These are phyloP conservation scores for Acinonyx jubatus DNA, from an alignment of 2,113 vertebrate genomes.

Conservation along the genomic window DNA sequence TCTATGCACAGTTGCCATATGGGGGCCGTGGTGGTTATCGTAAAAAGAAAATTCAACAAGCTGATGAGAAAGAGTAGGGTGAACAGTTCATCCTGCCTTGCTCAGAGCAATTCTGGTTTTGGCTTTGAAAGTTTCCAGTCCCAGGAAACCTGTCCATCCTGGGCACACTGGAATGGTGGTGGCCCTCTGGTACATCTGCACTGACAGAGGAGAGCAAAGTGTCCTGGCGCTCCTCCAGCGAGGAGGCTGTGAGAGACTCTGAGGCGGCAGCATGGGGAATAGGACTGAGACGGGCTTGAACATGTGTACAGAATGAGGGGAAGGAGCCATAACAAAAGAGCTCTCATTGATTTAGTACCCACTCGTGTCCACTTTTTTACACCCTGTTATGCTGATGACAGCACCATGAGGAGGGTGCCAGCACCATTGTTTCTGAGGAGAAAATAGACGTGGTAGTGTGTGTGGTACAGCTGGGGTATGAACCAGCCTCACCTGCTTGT, in stretches of 20 bases:
- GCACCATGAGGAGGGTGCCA: neutral
- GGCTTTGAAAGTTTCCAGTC: neutral
- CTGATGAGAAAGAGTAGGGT: neutral
- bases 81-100: neutral
- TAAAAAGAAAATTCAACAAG: neutral
- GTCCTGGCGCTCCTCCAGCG: neutral
- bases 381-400: neutral
- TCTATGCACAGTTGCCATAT: neutral
- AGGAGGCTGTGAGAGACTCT: neutral
- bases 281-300: neutral
- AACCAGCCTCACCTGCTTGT: neutral
- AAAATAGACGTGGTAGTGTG: neutral
- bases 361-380: neutral
- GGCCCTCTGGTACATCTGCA: neutral
- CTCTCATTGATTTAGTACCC: neutral
- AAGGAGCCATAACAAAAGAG: neutral
- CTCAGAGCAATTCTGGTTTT: neutral
- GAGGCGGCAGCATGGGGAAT: neutral
- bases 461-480: neutral
- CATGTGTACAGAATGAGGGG: neutral
- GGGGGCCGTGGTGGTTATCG: neutral
- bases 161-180: neutral
- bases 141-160: neutral
- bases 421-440: neutral
- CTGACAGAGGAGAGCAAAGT: neutral